Base-by-base conservation (phyloP, 2,888 invertebrate genomes). In the Pogonocherus hispidulus region DNA sequence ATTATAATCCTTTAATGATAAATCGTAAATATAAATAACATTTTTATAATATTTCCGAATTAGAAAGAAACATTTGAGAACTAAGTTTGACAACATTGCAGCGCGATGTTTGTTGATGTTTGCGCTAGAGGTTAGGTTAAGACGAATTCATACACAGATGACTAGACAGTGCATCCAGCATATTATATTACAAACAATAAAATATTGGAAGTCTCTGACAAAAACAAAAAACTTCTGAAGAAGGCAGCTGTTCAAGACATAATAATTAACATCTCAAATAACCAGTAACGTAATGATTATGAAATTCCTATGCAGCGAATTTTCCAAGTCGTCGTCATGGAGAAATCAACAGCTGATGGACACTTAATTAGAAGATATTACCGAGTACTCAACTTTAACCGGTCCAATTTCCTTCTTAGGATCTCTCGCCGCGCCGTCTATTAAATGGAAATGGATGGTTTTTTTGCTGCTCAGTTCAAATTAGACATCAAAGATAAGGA, bases 301-400 rank as follows among this genome's bases (percentile, higher is more conserved):
- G 23, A 23, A 51, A 51, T 23, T 14, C 14, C 14, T 23, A 23
- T 22, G n/a, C n/a, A n/a, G 5, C 2, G 23, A n/a, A n/a, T n/a
- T 49, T n/a, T 49, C 9, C 4, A 22, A 11, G 23, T 23, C 14
- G 4, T 20, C 6, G 49, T 49, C 22, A 5, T 5, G 14, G 49
- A n/a, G 8, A 19, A 47, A 23, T 51, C 23, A 51, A 49, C 22
- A 22, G 22, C 16, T 22, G 14, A 23, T 23, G 14, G 49, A 23
- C 49, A 51, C 49, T 51, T 51, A 51, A 51, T 51, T 51, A 51
- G 23, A 51, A 23, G 49, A 22, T 51, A 51, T 23, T 23, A 22
- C 49, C 14, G 14, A 23, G 14, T 14, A n/a, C 23, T 23, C 23
- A 51, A 49, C n/a, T 49, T 20, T n/a, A 22, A 51, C 49, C 23